These are phyloP conservation scores for Steromphala cineraria DNA, from an alignment of 2,888 invertebrate species.

Conservation along the genomic window DNA sequence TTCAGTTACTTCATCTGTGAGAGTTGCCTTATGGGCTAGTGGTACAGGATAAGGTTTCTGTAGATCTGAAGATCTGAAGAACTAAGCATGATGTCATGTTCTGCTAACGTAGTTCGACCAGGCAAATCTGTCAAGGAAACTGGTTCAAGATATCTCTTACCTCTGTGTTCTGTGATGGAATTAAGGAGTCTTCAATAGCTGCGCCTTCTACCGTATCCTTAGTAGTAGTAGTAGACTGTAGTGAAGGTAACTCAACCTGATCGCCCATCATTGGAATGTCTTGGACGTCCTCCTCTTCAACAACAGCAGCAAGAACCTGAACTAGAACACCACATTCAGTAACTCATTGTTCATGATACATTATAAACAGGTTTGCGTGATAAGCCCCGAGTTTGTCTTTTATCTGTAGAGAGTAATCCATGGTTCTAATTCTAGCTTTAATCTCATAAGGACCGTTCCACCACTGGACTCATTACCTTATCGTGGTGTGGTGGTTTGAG, in stretches of 20 bases:
- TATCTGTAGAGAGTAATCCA: neutral
- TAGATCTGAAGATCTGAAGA: neutral
- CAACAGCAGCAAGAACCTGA: no score
- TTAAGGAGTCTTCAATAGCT: no score
- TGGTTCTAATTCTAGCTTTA: neutral
- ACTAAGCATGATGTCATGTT: neutral
- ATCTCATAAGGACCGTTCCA: neutral
- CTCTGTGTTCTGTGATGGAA: no score
- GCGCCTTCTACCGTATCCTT: no score
- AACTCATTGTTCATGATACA: no score
- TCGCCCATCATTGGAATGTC: no score
- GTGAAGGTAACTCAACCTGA: no score
- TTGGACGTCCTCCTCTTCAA: no score
- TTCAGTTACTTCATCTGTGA: neutral
- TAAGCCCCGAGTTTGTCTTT: neutral
- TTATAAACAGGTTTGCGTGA: neutral
- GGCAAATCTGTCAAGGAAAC: neutral
- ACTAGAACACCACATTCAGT: no score
- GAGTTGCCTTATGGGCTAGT: neutral
- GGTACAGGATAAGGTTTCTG: neutral
- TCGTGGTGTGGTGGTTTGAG: no score
- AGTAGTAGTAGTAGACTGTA: no score
- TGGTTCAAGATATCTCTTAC: neutral
- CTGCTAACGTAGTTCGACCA: neutral
- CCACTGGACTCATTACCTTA: no score